Percentiles rank a stretch among this genome's conserved stretches.
Evolutionary conservation across 2,888 invertebrate genomes (phyloP).

Genomic region (Glyphotaelius pellucidus): DNA sequence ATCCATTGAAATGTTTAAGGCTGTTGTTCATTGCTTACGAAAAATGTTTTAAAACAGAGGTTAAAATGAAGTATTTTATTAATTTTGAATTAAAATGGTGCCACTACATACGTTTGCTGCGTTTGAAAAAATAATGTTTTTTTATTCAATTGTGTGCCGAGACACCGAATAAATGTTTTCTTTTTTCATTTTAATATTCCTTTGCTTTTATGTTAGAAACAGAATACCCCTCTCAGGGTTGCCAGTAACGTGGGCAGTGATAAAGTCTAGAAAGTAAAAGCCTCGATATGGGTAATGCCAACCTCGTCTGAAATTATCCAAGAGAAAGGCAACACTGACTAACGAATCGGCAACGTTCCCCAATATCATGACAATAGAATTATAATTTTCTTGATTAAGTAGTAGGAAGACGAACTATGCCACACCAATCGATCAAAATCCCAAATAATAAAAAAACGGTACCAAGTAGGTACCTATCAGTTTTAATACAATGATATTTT

Average conservation of each 20-base stretch:
- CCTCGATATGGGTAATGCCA: not conserved
- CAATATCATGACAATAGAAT: not conserved
- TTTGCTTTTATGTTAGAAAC: not conserved
- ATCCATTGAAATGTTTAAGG: too few relatives aligned
- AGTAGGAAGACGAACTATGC: not conserved
- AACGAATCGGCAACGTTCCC: not conserved
- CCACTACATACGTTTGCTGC: too few relatives aligned
- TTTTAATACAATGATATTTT: not conserved
- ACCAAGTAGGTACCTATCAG: not conserved
- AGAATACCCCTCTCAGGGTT: not conserved
- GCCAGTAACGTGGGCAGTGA: not conserved
- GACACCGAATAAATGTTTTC: too few relatives aligned
- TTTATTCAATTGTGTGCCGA: too few relatives aligned
- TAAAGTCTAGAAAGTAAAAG: constrained; percentile 16
- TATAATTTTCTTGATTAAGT: not conserved
- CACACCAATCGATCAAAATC: constrained; percentile 4
- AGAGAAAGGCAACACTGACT: constrained; percentile 11
- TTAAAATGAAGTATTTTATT: too few relatives aligned
- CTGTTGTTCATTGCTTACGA: too few relatives aligned
- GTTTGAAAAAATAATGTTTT: too few relatives aligned
- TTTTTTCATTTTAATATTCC: too few relatives aligned
- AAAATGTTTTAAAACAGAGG: too few relatives aligned
- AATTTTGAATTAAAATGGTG: too few relatives aligned
- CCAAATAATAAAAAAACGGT: not conserved
- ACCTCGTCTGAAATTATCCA: not conserved